Percentiles rank a stretch among this genome's conserved stretches.
Conservation (phyloP, 2,797 vertebrate genomes). For the Lutjanus campechanus region DNA sequence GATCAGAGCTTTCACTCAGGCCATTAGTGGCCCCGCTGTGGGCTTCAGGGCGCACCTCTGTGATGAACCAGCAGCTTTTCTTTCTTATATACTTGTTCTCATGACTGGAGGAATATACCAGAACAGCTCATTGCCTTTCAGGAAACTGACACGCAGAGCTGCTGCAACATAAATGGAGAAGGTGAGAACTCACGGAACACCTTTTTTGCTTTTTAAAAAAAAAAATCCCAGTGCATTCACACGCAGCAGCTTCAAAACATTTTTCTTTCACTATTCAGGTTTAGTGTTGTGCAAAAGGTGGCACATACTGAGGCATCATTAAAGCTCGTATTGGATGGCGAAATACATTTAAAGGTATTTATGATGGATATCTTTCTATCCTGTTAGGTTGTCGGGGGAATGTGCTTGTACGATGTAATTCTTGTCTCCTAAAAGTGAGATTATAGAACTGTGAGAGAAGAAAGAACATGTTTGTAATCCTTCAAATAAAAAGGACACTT, state of each 20-base stretch:
- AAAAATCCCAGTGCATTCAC: slow-evolving; percentile 28
- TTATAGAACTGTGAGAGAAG: not conserved
- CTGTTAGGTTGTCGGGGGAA: too few relatives aligned
- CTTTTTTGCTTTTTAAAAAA: slow-evolving; percentile 22
- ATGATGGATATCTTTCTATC: not conserved
- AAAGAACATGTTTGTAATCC: not conserved
- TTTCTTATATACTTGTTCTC: slow-evolving; percentile 11
- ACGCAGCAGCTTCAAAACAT: slow-evolving; percentile 15
- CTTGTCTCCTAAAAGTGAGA: not conserved
- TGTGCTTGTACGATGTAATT: not conserved
- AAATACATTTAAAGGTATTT: not conserved
- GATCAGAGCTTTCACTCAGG: slow-evolving; percentile 64
- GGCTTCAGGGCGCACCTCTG: slow-evolving; percentile 47
- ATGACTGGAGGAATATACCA: slow-evolving; percentile 45
- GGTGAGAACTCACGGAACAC: slow-evolving; percentile 38
- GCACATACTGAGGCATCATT: not conserved
- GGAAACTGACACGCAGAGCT: slow-evolving; percentile 53
- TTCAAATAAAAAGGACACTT: not conserved
- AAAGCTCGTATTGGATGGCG: not conserved
- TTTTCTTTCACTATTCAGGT: not conserved
- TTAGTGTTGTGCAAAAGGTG: not conserved
- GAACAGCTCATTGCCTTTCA: slow-evolving; percentile 62
- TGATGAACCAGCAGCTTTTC: slow-evolving; percentile 48
- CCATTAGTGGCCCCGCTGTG: slow-evolving; percentile 65
- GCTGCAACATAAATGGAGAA: slow-evolving; percentile 55